These are phyloP conservation scores for Penaeus indicus DNA, from an alignment of 1,140 invertebrate genomes.

Conservation along the genomic window DNA sequence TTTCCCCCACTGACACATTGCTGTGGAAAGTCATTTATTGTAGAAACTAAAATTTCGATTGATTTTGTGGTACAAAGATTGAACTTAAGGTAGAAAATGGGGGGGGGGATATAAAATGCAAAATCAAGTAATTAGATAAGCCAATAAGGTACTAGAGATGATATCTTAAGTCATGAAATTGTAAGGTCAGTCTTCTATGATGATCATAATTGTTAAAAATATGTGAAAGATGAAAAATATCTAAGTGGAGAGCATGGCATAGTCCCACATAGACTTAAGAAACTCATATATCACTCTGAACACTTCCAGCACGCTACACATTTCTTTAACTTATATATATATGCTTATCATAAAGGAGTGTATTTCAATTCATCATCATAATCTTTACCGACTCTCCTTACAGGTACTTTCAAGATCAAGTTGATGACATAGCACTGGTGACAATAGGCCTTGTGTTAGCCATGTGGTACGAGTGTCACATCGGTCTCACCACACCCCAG, in stretches of 20 bases:
- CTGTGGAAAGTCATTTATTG: no score
- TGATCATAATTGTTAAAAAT: no score
- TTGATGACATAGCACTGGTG: conserved; percentile 46
- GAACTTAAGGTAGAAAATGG: background rate
- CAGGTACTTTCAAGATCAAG: conserved; percentile 62
- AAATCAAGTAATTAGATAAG: background rate
- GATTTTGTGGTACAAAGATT: background rate
- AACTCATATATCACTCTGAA: no score
- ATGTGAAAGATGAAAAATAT: no score
- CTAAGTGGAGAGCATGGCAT: no score
- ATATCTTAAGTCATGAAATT: no score
- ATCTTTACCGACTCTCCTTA: background rate
- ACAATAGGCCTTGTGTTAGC: conserved; percentile 60
- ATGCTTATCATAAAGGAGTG: background rate
- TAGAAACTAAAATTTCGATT: background rate
- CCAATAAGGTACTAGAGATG: background rate
- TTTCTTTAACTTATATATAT: background rate
- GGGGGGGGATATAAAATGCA: background rate
- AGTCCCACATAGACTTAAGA: no score
- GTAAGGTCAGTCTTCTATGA: no score
- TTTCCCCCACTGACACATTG: no score
- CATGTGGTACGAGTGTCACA: conserved; percentile 63
- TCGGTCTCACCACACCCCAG: conserved; percentile 35
- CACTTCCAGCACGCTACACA: no score
- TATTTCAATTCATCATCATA: background rate